phyloP scores from a whole-genome alignment of 2,797 vertebrate genomes.

The Artibeus lituratus region DNA sequence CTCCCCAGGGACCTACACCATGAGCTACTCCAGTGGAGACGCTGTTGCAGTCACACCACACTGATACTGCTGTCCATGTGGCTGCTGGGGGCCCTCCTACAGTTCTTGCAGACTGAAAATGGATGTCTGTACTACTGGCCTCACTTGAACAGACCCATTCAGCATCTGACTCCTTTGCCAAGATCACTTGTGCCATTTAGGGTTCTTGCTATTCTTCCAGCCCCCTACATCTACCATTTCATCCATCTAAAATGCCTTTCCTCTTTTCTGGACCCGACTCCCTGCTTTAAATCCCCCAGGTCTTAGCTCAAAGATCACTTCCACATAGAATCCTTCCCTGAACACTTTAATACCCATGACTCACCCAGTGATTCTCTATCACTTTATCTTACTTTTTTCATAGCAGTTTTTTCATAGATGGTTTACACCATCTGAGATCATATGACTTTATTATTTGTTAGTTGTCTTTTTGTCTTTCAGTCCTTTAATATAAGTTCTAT shows the following conservation, averaged over 20 bases:
- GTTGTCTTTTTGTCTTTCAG: neutral
- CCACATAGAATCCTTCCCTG: neutral
- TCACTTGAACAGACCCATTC: no score
- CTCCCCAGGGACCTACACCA: neutral
- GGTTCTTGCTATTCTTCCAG: neutral
- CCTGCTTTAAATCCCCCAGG: neutral
- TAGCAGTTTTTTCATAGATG: neutral
- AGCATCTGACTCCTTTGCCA: no score
- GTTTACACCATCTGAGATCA: neutral
- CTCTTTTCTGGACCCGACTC: neutral
- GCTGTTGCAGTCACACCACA: fast-evolving
- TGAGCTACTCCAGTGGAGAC: fast-evolving
- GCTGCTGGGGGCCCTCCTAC: neutral
- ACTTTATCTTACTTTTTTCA: neutral
- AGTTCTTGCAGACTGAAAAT: neutral
- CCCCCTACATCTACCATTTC: neutral
- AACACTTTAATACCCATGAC: neutral
- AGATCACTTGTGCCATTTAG: neutral
- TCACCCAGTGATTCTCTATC: neutral
- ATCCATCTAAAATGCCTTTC: neutral
- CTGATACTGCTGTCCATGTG: fast-evolving
- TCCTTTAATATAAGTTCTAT: neutral
- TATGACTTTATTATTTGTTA: neutral
- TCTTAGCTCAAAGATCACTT: neutral
- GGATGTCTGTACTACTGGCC: neutral